phyloP scores from a whole-genome alignment of 2,888 invertebrate genomes.

The Amaurobius ferox region DNA sequence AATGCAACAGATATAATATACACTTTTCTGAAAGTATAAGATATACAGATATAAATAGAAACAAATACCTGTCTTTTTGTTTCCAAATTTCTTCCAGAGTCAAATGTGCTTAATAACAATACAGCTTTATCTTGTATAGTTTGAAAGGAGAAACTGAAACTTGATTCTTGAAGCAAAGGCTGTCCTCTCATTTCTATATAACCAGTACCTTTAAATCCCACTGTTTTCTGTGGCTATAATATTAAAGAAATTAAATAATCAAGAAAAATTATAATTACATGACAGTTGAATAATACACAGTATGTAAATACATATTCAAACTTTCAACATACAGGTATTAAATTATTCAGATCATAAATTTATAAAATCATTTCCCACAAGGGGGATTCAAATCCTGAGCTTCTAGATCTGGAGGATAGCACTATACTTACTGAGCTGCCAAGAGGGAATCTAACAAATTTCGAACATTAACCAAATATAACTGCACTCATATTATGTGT shows the following conservation, averaged over 20 bases:
- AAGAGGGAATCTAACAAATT: too few relatives aligned
- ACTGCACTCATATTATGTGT: too few relatives aligned
- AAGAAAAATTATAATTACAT: not conserved
- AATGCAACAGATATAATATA: too few relatives aligned
- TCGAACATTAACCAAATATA: too few relatives aligned
- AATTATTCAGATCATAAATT: too few relatives aligned
- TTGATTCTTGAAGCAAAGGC: slow-evolving; percentile 81
- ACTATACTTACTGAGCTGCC: too few relatives aligned
- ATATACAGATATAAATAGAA: not conserved
- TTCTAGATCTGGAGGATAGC: too few relatives aligned
- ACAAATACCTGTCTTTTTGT: slow-evolving; percentile 47
- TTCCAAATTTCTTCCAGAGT: slow-evolving; percentile 68
- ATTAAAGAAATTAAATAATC: not conserved
- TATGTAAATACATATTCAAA: too few relatives aligned
- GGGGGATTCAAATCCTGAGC: too few relatives aligned
- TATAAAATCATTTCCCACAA: too few relatives aligned
- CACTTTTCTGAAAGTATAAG: too few relatives aligned
- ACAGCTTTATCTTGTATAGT: slow-evolving; percentile 84
- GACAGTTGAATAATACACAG: not conserved
- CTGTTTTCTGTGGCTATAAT: slow-evolving; percentile 82
- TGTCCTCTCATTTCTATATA: slow-evolving; percentile 86
- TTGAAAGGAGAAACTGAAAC: slow-evolving; percentile 87
- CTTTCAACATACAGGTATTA: too few relatives aligned
- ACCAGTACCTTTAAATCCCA: slow-evolving; percentile 88
- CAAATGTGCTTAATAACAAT: slow-evolving; percentile 83